phyloP scores from a whole-genome alignment of 2,113 vertebrate species.

The Python bivittatus region DNA sequence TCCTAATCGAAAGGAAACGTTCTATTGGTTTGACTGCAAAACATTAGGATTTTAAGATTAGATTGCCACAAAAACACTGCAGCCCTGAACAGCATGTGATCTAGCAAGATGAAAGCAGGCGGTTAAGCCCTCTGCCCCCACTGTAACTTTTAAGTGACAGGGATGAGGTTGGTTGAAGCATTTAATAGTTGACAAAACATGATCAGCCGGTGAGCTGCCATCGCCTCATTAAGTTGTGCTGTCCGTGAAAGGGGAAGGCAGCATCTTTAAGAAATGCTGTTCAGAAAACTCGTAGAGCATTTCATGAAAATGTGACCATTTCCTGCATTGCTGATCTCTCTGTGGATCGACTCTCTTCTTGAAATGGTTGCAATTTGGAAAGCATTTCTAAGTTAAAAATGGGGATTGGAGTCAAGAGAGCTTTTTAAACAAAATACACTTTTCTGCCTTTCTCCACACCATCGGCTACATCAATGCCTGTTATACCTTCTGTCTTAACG shows the following conservation, averaged over 20 bases:
- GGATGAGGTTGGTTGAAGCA: background rate
- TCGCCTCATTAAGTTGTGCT: background rate
- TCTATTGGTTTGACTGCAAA: background rate
- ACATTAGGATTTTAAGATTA: background rate
- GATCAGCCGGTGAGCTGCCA: background rate
- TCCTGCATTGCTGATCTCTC: background rate
- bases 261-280: background rate
- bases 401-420: background rate
- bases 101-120: background rate
- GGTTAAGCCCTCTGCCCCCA: background rate
- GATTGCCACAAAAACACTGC: background rate
- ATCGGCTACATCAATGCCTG: background rate
- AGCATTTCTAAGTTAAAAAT: background rate
- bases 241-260: background rate
- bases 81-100: background rate
- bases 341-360: background rate
- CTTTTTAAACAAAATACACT: slow-evolving; percentile 5
- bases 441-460: background rate
- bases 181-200: background rate
- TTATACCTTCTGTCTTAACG: slow-evolving; percentile 16
- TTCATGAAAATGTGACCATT: background rate
- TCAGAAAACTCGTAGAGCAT: background rate
- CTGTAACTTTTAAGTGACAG: background rate
- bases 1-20: background rate
- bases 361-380: background rate